Conservation (phyloP, 2,888 invertebrate species). For the Schizotus pectinicornis region DNA sequence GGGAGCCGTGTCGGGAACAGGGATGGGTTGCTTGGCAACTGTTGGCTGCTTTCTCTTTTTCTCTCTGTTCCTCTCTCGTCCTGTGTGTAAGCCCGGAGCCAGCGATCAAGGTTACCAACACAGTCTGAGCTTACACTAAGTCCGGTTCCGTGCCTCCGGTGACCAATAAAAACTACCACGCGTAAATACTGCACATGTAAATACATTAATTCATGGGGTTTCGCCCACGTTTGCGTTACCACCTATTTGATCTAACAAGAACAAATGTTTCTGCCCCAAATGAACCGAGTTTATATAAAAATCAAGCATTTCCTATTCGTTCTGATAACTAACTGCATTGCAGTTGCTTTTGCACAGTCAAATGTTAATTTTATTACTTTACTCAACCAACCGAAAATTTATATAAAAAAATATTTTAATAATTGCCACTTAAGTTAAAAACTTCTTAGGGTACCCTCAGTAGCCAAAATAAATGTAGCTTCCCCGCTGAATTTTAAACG, state of each 20-base stretch:
- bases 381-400: too few relatives aligned
- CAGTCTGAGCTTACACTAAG: conserved; percentile 36
- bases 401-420: too few relatives aligned
- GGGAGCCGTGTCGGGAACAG: conserved; percentile 25
- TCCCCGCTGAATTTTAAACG: too few relatives aligned
- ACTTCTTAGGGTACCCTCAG: too few relatives aligned
- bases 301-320: too few relatives aligned
- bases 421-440: too few relatives aligned
- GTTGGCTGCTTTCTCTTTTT: conserved; percentile 7
- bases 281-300: too few relatives aligned
- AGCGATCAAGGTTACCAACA: conserved; percentile 52
- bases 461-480: too few relatives aligned
- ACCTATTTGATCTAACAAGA: not conserved
- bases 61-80: not conserved
- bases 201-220: conserved; percentile 20
- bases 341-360: too few relatives aligned
- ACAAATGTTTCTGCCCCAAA: too few relatives aligned
- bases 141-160: conserved; percentile 31
- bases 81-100: conserved; percentile 40
- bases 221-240: not conserved
- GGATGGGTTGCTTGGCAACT: conserved; percentile 42
- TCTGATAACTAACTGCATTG: too few relatives aligned
- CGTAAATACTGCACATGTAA: conserved; percentile 27
- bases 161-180: conserved; percentile 28
- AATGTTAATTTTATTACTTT: too few relatives aligned